Evolutionary conservation across 2,797 vertebrate genomes (phyloP).

Genomic region (Hydrocynus forskahlii): DNA sequence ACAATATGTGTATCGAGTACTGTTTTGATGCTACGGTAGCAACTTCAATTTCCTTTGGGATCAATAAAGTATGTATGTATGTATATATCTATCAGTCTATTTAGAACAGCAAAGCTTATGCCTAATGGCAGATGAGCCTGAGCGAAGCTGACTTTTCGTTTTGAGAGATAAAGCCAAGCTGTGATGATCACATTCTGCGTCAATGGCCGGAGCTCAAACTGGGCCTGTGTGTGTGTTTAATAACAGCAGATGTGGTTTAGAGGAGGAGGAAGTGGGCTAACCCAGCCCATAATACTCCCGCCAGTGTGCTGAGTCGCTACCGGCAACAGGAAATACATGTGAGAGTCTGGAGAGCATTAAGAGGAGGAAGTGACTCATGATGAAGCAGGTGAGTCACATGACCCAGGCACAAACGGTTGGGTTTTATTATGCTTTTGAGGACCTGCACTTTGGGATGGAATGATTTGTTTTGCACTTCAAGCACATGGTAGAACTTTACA

Average conservation of each 20-base stretch:
- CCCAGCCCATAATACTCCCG: slow-evolving; percentile 26
- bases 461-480: no score
- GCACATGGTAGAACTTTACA: no score
- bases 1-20: no score
- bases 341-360: slow-evolving; percentile 14
- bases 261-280: slow-evolving; percentile 38
- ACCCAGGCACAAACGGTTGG: background rate
- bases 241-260: background rate
- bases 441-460: background rate
- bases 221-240: background rate
- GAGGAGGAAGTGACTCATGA: slow-evolving; percentile 36
- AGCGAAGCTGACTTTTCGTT: background rate
- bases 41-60: no score
- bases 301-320: background rate
- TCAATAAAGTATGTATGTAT: no score
- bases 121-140: background rate
- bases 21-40: no score
- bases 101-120: background rate
- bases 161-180: background rate
- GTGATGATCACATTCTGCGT: background rate
- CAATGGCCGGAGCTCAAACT: background rate
- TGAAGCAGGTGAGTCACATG: slow-evolving; percentile 17
- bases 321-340: slow-evolving; percentile 35
- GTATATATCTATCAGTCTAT: no score
- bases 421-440: background rate